Base-by-base conservation (phyloP, 2,888 invertebrate species). In the Eustalomyia histrio region DNA sequence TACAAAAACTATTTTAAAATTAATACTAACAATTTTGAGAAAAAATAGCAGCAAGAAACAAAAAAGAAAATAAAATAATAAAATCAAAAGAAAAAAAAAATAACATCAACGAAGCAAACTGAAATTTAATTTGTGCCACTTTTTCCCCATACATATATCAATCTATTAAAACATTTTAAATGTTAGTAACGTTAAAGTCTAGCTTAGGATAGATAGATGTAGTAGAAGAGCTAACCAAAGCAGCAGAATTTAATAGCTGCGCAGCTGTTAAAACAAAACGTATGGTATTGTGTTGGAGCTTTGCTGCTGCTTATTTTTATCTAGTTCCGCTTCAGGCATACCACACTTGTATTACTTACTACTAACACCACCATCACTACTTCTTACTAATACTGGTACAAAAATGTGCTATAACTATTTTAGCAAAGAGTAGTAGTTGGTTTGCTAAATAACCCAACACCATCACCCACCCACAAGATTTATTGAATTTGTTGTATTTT, bases 51-150 rank as follows among this genome's bases (percentile, higher is more conserved):
- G 67, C 55, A 76, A 79, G 76, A 64, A 39, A 68, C 21, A 67
- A 58, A 71, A 75, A 58, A 76, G 60, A 67, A 69, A 76, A 63
- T 69, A 76, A 76, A 68, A 72, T 69, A 69, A 69, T 63, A 50
- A 74, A 60, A 64, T 69, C 57, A 60, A 67, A 67, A 63, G 29
- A 67, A 73, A 39, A 73, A 47, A 64, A 47, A 64, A 76, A 64
- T 24, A 65, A 79, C 18, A 78, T 47, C 52, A 53, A 61, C 65
- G 35, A 81, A 78, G 67, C 74, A 81, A 81, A 71, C 78, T 81
- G 47, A 81, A 81, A 78, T 81, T 78, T 81, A 82, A 82, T 79
- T 79, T 82, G 79, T 79, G 79, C 79, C 73, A 82, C 79, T 82
- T 82, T 82, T 82, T 69, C 79, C 78, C 79, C 82, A 73, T 76